Evolutionary conservation across 2,888 invertebrate species (phyloP).

Genomic region (Auanema sp.): DNA sequence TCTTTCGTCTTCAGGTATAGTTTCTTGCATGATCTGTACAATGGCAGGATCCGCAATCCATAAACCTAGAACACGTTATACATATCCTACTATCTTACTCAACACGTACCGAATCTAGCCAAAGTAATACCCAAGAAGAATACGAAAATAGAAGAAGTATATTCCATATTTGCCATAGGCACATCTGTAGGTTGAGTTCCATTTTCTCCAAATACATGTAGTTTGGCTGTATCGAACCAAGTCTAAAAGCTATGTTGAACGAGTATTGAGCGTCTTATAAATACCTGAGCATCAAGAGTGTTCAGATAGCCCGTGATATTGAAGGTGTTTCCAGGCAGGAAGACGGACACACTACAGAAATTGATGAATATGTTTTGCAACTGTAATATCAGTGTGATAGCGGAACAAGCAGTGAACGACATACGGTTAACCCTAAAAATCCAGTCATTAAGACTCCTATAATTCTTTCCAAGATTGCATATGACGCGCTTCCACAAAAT

Average conservation of each 20-base stretch:
- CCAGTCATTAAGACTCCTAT: slow-evolving; percentile 50
- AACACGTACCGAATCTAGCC: slow-evolving; percentile 40
- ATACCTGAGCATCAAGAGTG: slow-evolving; percentile 10
- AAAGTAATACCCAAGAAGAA: slow-evolving; percentile 58
- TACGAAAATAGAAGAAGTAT: slow-evolving; percentile 38
- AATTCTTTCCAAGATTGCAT: slow-evolving; percentile 26
- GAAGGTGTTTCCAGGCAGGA: slow-evolving; percentile 55
- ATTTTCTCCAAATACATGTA: slow-evolving; percentile 7
- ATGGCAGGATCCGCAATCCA: slow-evolving; percentile 59
- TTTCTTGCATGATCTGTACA: slow-evolving; percentile 55
- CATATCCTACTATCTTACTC: no score
- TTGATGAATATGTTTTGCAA: slow-evolving; percentile 55
- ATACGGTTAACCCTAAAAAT: slow-evolving; percentile 46
- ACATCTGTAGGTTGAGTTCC: not conserved
- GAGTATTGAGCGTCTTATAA: not conserved
- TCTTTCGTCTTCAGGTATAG: slow-evolving; percentile 46
- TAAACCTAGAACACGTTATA: slow-evolving; percentile 33
- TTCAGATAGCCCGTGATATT: slow-evolving; percentile 37
- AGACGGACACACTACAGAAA: slow-evolving; percentile 41
- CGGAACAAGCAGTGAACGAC: slow-evolving; percentile 8
- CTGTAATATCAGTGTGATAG: slow-evolving; percentile 23
- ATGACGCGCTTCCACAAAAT: slow-evolving; percentile 38
- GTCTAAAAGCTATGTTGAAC: not conserved
- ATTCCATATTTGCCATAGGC: not conserved
- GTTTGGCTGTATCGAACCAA: slow-evolving; percentile 9